Percentiles rank a stretch among this genome's conserved stretches.
Evolutionary conservation across 1,140 invertebrate species (phyloP).

Genomic region (Ectropis grisescens): DNA sequence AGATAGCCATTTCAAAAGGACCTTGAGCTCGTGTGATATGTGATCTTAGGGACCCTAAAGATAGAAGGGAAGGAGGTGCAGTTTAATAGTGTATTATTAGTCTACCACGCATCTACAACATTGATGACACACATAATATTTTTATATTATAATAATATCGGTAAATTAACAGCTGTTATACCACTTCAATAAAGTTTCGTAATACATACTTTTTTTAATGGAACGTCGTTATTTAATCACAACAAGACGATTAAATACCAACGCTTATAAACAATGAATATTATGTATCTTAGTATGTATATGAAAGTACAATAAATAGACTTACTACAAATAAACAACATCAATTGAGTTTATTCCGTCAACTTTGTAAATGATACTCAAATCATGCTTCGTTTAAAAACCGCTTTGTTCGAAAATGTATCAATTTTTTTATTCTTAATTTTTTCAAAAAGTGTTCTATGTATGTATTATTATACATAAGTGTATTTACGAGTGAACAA

Average conservation of each 20-base stretch:
- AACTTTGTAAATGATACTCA: too few relatives aligned
- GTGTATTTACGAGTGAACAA: too few relatives aligned
- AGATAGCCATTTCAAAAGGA: too few relatives aligned
- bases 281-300: too few relatives aligned
- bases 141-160: constrained; percentile 1
- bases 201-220: not conserved
- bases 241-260: not conserved
- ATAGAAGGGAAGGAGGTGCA: constrained; percentile 12
- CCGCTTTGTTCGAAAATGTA: too few relatives aligned
- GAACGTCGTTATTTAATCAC: not conserved
- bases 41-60: constrained; percentile 17
- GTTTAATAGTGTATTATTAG: constrained; percentile 24
- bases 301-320: too few relatives aligned
- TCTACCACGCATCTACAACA: constrained; percentile 40
- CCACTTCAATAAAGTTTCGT: not conserved
- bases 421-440: too few relatives aligned
- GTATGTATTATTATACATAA: too few relatives aligned
- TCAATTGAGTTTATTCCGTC: too few relatives aligned
- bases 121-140: constrained; percentile 24
- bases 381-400: too few relatives aligned
- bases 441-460: too few relatives aligned
- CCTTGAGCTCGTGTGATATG: constrained; percentile 23
- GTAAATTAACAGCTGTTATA: not conserved
- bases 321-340: too few relatives aligned
- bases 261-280: not conserved